These are phyloP conservation scores for Ernsta delagoae DNA, from an alignment of 2,888 invertebrate species.

Conservation along the genomic window DNA sequence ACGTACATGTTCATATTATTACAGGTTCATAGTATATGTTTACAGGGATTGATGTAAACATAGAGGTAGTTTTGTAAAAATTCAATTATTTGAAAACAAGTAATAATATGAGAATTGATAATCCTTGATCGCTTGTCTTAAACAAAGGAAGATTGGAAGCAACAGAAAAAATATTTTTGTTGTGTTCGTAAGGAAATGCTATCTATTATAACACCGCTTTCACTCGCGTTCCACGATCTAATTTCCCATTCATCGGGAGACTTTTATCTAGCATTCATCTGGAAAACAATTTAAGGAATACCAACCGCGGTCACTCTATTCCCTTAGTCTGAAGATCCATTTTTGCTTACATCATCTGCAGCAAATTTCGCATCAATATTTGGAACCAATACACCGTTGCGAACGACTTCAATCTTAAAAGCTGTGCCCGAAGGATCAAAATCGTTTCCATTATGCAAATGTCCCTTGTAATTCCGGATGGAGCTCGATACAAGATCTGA, in stretches of 20 bases:
- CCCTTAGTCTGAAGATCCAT: conserved; percentile 34
- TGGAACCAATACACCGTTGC: conserved; percentile 38
- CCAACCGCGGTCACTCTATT: conserved; percentile 43
- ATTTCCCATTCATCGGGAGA: conserved; percentile 72
- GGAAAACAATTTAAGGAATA: conserved; percentile 45
- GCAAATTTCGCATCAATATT: conserved; percentile 47
- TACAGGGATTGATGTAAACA: too few species aligned
- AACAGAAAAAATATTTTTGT: conserved; percentile 41
- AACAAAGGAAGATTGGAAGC: conserved; percentile 39
- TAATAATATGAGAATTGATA: neutral
- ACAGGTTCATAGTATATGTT: too few species aligned
- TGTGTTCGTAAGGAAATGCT: conserved; percentile 56
- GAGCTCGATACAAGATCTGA: conserved; percentile 56
- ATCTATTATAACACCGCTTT: conserved; percentile 68
- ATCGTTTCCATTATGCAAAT: conserved; percentile 29
- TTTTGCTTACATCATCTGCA: conserved; percentile 40
- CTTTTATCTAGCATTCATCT: conserved; percentile 55
- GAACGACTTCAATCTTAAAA: conserved; percentile 26
- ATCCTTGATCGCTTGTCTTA: conserved; percentile 19
- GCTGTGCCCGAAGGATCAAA: conserved; percentile 31
- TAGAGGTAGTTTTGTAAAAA: too few species aligned
- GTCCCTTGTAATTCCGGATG: conserved; percentile 47
- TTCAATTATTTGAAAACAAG: too few species aligned
- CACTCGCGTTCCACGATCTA: conserved; percentile 61
- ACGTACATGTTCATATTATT: too few species aligned